Conservation (phyloP, 2,797 vertebrate genomes). For the Crypturellus tataupa region DNA sequence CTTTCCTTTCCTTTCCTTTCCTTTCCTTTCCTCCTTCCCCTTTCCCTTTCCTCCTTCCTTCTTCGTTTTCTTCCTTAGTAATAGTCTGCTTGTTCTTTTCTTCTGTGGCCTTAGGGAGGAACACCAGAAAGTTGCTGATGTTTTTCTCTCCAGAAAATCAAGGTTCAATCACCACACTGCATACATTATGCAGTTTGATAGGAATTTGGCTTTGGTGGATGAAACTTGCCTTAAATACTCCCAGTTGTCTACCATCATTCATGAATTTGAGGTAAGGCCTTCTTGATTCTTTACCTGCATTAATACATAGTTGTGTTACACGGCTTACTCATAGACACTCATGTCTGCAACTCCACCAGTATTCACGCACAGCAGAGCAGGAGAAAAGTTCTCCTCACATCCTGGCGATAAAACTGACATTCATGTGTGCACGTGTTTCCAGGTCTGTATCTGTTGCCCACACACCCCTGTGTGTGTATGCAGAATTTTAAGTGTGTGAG, state of each 20-base stretch:
- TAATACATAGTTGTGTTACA: neutral
- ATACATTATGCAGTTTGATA: slow-evolving; percentile 92
- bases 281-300: neutral
- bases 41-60: too few species aligned
- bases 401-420: neutral
- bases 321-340: neutral
- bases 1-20: too few species aligned
- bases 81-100: slow-evolving; percentile 23
- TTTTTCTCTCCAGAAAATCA: slow-evolving; percentile 89
- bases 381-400: neutral
- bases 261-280: slow-evolving; percentile 89
- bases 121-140: slow-evolving; percentile 90
- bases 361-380: neutral
- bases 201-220: slow-evolving; percentile 88
- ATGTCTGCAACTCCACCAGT: neutral
- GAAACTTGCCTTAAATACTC: slow-evolving; percentile 86
- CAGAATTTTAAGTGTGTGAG: neutral
- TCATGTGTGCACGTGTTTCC: neutral
- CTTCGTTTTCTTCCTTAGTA: neutral
- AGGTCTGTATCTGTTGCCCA: neutral
- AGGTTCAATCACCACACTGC: slow-evolving; percentile 89
- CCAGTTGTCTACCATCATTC: slow-evolving; percentile 83
- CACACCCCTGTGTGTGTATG: neutral
- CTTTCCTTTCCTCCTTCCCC: too few species aligned
- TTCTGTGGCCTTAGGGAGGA: slow-evolving; percentile 85